A percentile compares a stretch with the other conserved stretches of the same genome.
phyloP scores from a whole-genome alignment of 2,113 vertebrate species.

The Notiomystis cincta region DNA sequence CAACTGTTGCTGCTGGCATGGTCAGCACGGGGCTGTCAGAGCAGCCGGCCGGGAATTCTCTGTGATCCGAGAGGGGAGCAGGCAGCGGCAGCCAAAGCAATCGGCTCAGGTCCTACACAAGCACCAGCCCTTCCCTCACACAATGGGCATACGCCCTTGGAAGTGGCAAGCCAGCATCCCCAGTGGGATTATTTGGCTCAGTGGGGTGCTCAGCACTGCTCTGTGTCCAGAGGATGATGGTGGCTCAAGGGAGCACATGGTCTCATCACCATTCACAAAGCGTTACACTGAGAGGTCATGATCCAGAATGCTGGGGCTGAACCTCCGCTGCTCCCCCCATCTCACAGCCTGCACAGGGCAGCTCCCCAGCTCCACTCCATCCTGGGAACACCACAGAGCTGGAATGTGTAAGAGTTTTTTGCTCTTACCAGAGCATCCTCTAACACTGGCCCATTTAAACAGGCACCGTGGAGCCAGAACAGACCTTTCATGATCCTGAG shows the following conservation, averaged over 20 bases:
- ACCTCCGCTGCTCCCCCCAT: not conserved
- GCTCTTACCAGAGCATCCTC: not conserved
- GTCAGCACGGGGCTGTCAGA: not conserved
- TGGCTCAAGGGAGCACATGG: fast-evolving
- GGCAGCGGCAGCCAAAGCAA: fast-evolving
- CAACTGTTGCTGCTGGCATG: conserved; percentile 19
- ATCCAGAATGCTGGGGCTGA: not conserved
- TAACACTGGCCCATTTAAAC: not conserved
- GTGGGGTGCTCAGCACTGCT: not conserved
- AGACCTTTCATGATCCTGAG: not conserved
- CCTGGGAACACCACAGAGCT: not conserved
- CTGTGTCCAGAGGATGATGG: not conserved
- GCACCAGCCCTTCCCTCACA: not conserved
- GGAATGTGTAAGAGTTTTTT: not conserved
- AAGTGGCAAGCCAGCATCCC: fast-evolving
- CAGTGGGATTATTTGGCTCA: fast-evolving
- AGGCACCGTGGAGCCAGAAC: not conserved
- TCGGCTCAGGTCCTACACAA: not conserved
- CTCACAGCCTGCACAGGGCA: not conserved
- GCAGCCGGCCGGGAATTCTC: not conserved
- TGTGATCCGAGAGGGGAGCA: not conserved
- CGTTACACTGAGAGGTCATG: not conserved
- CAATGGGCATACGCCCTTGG: fast-evolving
- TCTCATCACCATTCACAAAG: not conserved
- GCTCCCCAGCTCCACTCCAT: not conserved